Base-by-base conservation (phyloP, 92 coral and sea anemone genomes). In the Actinostola sp. region DNA sequence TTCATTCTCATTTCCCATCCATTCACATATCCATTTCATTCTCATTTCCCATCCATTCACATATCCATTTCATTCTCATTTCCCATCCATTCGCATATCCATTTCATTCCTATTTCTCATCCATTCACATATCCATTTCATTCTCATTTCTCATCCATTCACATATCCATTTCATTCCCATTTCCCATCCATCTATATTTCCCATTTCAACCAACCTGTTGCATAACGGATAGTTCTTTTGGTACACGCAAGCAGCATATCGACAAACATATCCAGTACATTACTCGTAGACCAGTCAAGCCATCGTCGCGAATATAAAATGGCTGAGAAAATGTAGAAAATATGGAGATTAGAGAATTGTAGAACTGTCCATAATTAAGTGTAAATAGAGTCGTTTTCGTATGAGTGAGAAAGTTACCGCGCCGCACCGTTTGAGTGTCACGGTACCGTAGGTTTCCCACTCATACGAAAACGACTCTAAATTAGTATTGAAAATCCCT, bases 221-320 rank as follows among this genome's bases (percentile, higher is more conserved):
- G 43, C 65, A 70, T 70, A 32, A 79, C 45, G 16, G 84, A 79
- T 1, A 79, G 49, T 41, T 79, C 84, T 54, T 69, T 69, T 0
- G 73, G 66, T 31, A 68, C 77, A 28, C 84, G 64, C 25, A 79
- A 16, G 1, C 24, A 69, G 23, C 84, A 79, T 51, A 79, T 79
- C 4, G 34, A 30, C 15, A 79, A 27, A 26, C 77, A 69, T 24
- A 79, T 79, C 84, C 84, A 79, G 78, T 79, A 79, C 52, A 79
- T n/a, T 16, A 70, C 73, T 16, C 84, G 62, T 7, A 79, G 71
- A 12, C 43, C 45, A 26, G 61, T 27, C 24, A 79, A 41, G 30
- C 73, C 60, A 77, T 79, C 84, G 21, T 49, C 33, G 4, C 69
- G 49, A 7, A 66, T 23, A 53, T 61, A 31, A 70, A 78, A 78